Conservation (phyloP, 2,113 vertebrate species). For the Ancistrus triradiatus region DNA sequence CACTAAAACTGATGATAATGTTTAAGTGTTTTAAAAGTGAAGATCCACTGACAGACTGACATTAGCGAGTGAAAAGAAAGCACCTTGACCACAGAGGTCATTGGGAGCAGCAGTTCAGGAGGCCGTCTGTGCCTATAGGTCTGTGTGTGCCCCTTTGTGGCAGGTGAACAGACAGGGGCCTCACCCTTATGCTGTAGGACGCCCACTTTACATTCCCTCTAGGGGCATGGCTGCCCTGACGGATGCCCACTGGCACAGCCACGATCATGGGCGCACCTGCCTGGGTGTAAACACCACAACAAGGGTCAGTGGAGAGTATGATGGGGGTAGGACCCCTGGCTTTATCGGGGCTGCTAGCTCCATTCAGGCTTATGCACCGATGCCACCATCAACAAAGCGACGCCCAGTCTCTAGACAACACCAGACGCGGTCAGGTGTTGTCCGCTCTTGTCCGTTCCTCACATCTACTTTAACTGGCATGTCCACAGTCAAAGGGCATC, state of each 20-base stretch:
- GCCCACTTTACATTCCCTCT: constrained; percentile 48
- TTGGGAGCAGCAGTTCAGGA: constrained; percentile 28
- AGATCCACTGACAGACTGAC: constrained; percentile 12
- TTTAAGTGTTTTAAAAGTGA: neutral
- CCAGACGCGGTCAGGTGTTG: constrained; percentile 29
- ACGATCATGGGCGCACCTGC: constrained; percentile 45
- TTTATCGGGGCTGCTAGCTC: constrained; percentile 20
- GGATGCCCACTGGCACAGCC: constrained; percentile 38
- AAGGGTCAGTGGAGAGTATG: constrained; percentile 39
- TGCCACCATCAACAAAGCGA: constrained; percentile 35
- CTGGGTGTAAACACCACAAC: constrained; percentile 42
- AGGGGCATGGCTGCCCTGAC: constrained; percentile 43
- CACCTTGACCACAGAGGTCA: constrained; percentile 43
- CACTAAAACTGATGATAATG: neutral
- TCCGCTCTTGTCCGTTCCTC: constrained; percentile 26
- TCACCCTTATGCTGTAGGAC: constrained; percentile 48
- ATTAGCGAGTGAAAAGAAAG: constrained; percentile 28
- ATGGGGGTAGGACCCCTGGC: constrained; percentile 49
- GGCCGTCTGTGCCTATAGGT: constrained; percentile 43
- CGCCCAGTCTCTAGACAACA: constrained; percentile 32
- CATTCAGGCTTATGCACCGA: constrained; percentile 31
- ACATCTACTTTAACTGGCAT: constrained; percentile 46
- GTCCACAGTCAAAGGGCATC: constrained; percentile 48
- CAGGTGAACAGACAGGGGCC: constrained; percentile 52
- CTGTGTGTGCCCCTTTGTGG: constrained; percentile 35